phyloP scores from a whole-genome alignment of 1,140 invertebrate genomes.

The Tetramorium simillimum region DNA sequence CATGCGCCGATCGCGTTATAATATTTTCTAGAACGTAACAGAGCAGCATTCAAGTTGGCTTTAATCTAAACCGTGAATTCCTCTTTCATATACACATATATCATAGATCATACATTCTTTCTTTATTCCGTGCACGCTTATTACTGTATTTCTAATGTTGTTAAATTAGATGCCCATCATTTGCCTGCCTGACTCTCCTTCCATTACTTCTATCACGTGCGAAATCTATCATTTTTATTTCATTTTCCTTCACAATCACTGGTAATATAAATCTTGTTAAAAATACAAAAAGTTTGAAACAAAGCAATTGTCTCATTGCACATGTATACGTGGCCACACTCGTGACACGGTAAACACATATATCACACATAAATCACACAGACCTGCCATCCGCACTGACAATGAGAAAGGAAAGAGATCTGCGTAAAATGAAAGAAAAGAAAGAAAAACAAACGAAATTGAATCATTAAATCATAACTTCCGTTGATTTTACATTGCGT shows the following conservation, averaged over 20 bases:
- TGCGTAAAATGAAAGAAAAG: neutral
- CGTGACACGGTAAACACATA: neutral
- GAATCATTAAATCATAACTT: slow-evolving; percentile 18
- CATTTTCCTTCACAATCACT: neutral
- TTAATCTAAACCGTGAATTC: neutral
- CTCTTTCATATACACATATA: neutral
- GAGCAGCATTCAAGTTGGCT: slow-evolving; percentile 4
- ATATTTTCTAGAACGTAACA: slow-evolving; percentile 29
- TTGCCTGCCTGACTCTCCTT: neutral
- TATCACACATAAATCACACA: neutral
- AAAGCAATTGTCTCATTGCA: neutral
- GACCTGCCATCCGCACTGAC: neutral
- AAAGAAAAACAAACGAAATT: neutral
- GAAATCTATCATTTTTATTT: neutral
- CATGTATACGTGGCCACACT: neutral
- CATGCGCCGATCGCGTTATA: neutral
- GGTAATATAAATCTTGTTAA: neutral
- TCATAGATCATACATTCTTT: slow-evolving; percentile 31
- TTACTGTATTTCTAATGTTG: neutral
- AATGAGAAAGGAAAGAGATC: neutral
- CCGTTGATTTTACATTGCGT: slow-evolving; percentile 8
- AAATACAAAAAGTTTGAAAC: neutral
- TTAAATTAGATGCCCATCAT: neutral
- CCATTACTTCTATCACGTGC: neutral
- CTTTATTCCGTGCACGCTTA: neutral